phyloP scores from a whole-genome alignment of 2,113 vertebrate species.

The Amphiprion percula region DNA sequence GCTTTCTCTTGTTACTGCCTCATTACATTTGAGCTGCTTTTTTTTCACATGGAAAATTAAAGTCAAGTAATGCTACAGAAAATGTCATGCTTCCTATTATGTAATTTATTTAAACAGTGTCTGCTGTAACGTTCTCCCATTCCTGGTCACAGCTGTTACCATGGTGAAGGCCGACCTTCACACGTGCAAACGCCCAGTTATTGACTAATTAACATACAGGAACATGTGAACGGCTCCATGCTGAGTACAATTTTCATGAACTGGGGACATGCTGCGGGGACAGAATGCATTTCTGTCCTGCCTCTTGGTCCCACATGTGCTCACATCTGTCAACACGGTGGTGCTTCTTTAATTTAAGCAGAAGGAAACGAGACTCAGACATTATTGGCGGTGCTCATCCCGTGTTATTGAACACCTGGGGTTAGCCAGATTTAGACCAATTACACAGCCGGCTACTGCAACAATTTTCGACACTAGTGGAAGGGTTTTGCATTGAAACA shows the following conservation, averaged over 20 bases:
- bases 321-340: neutral
- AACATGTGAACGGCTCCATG: constrained; percentile 27
- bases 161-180: constrained; percentile 26
- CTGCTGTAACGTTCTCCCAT: neutral
- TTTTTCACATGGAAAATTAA: neutral
- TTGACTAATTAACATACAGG: constrained; percentile 39
- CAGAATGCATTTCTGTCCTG: constrained; percentile 11
- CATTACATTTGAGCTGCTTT: neutral
- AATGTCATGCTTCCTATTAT: neutral
- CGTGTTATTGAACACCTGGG: constrained; percentile 21
- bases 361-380: neutral
- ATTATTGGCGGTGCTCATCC: neutral
- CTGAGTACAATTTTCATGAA: constrained; percentile 4
- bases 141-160: constrained; percentile 32
- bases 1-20: neutral
- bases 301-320: neutral
- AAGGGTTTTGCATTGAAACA: neutral
- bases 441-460: neutral
- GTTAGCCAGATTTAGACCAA: neutral
- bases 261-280: neutral
- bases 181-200: constrained; percentile 34
- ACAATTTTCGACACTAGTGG: neutral
- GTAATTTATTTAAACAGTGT: neutral
- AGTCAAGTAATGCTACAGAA: neutral
- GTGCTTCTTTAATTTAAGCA: neutral